Evolutionary conservation across 1,140 invertebrate species (phyloP).

Genomic region (Drosophila kanapiae): DNA sequence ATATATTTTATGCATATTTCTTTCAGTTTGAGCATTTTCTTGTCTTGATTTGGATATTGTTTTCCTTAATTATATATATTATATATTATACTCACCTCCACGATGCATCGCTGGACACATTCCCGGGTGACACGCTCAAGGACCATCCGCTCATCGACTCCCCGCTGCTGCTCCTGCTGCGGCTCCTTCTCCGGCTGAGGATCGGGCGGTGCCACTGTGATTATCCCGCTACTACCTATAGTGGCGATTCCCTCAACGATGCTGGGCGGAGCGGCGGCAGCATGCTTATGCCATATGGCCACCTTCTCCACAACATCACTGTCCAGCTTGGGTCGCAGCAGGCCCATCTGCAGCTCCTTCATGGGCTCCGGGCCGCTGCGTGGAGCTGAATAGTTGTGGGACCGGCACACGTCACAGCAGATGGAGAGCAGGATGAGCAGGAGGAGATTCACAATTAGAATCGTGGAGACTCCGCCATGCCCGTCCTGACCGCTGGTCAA

Average conservation of each 20-base stretch:
- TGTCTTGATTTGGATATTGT: background rate
- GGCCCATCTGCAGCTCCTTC: slow-evolving; percentile 20
- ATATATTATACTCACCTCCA: slow-evolving; percentile 63
- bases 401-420: slow-evolving; percentile 71
- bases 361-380: slow-evolving; percentile 4
- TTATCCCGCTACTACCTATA: background rate
- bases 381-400: slow-evolving; percentile 31
- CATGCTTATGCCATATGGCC: slow-evolving; percentile 69
- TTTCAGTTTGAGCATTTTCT: background rate
- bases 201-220: background rate
- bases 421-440: slow-evolving; percentile 65
- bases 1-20: background rate
- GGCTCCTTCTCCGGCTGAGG: background rate
- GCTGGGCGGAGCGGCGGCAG: slow-evolving; percentile 60
- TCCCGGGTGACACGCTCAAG: slow-evolving; percentile 67
- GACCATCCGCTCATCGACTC: slow-evolving; percentile 55
- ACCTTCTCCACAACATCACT: slow-evolving; percentile 76
- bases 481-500: slow-evolving; percentile 27
- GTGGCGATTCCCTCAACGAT: slow-evolving; percentile 66
- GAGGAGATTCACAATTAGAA: slow-evolving; percentile 58
- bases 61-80: background rate
- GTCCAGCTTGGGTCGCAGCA: slow-evolving; percentile 60
- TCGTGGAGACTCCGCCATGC: slow-evolving; percentile 56
- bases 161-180: slow-evolving; percentile 8
- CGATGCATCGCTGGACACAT: slow-evolving; percentile 72